Conservation (phyloP, 2,113 vertebrate species). For the Athene noctua region DNA sequence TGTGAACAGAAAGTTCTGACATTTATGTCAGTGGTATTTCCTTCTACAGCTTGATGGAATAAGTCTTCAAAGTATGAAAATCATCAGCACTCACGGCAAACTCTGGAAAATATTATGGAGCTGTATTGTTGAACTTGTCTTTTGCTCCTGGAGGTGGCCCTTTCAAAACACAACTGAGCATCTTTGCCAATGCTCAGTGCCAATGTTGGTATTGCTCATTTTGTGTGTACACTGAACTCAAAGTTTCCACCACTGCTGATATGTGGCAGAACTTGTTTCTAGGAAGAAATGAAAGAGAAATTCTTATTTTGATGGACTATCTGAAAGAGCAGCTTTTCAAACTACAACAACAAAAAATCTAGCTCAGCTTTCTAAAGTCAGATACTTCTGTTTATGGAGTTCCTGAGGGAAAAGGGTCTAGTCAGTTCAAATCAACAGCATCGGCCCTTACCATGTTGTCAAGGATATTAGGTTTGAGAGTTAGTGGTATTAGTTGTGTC, state of each 20-base stretch:
- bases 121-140: not conserved
- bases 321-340: not conserved
- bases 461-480: not conserved
- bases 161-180: conserved; percentile 27
- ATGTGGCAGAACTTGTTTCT: not conserved
- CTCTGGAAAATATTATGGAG: conserved; percentile 18
- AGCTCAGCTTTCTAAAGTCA: not conserved
- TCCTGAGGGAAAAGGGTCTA: not conserved
- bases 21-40: not conserved
- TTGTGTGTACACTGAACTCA: not conserved
- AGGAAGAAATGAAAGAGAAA: not conserved
- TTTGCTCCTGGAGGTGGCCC: conserved; percentile 20
- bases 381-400: not conserved
- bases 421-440: not conserved
- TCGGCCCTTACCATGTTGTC: not conserved
- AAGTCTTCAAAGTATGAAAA: not conserved
- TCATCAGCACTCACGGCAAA: not conserved
- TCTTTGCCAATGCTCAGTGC: not conserved
- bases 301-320: not conserved
- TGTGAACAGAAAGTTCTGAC: not conserved
- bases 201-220: not conserved
- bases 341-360: not conserved
- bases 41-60: not conserved
- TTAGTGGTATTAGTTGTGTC: not conserved
- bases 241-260: not conserved